phyloP scores from a whole-genome alignment of 2,888 invertebrate species.

The Fissipunctia ypsillon region DNA sequence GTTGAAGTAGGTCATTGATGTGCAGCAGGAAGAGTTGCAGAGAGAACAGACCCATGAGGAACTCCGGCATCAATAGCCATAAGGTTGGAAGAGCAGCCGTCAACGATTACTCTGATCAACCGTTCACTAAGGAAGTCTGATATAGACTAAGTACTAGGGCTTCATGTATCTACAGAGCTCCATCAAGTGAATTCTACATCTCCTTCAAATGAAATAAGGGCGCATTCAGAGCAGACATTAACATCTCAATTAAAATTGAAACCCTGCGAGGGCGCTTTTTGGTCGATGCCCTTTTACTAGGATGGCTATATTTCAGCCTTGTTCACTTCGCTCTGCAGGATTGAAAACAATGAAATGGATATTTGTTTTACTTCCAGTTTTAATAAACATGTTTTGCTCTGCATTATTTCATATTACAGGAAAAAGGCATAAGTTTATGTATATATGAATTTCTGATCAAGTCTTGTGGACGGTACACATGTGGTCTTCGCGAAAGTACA shows the following conservation, averaged over 20 bases:
- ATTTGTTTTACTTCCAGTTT: conserved; percentile 30
- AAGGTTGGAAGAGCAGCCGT: too few species aligned
- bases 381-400: not conserved
- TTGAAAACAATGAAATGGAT: conserved; percentile 26
- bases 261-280: conserved; percentile 38
- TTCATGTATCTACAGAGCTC: not conserved
- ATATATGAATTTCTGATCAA: not conserved
- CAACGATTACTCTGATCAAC: too few species aligned
- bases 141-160: too few species aligned
- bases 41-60: too few species aligned
- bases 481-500: not conserved
- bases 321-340: conserved; percentile 21
- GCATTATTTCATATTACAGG: not conserved
- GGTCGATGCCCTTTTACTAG: conserved; percentile 40
- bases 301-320: conserved; percentile 25
- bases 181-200: conserved; percentile 20
- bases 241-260: conserved; percentile 50
- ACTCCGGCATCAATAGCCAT: too few species aligned
- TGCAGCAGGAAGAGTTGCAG: too few species aligned
- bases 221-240: conserved; percentile 17
- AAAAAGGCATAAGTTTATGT: not conserved
- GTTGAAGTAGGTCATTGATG: too few species aligned
- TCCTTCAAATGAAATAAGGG: conserved; percentile 18
- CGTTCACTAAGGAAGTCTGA: too few species aligned
- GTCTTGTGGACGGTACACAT: not conserved